These are phyloP conservation scores for Solenopsis fugax DNA, from an alignment of 1,140 invertebrate genomes.

Conservation along the genomic window DNA sequence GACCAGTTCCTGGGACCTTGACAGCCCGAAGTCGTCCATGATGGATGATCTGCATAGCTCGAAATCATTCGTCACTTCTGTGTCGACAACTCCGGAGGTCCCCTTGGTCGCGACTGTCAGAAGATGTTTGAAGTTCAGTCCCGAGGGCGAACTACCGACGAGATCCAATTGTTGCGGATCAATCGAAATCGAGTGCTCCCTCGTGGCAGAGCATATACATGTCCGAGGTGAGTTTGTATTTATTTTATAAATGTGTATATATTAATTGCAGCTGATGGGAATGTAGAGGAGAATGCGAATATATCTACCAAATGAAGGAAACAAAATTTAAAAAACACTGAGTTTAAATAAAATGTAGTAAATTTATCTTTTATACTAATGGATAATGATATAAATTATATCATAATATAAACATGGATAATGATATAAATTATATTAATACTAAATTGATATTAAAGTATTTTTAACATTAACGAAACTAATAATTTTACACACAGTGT, in stretches of 20 bases:
- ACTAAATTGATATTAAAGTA: neutral
- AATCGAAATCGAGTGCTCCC: slow-evolving; percentile 85
- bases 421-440: neutral
- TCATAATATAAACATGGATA: no score
- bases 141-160: slow-evolving; percentile 79
- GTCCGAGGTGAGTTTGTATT: slow-evolving; percentile 81
- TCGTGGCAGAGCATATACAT: slow-evolving; percentile 81
- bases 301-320: neutral
- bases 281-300: neutral
- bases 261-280: neutral
- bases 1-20: slow-evolving; percentile 81
- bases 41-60: slow-evolving; percentile 83
- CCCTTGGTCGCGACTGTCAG: slow-evolving; percentile 85
- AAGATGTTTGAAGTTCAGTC: slow-evolving; percentile 85
- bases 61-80: slow-evolving; percentile 82
- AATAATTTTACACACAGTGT: neutral
- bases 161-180: slow-evolving; percentile 79
- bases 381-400: neutral
- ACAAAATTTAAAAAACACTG: neutral
- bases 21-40: slow-evolving; percentile 83
- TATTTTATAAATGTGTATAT: neutral
- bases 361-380: neutral
- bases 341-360: neutral
- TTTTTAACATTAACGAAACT: neutral
- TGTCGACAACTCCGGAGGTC: slow-evolving; percentile 82